Evolutionary conservation across 2,113 vertebrate species (phyloP), one percentile per base, ranked within the genome.

Genomic region (Gallinago paraguaiae): DNA sequence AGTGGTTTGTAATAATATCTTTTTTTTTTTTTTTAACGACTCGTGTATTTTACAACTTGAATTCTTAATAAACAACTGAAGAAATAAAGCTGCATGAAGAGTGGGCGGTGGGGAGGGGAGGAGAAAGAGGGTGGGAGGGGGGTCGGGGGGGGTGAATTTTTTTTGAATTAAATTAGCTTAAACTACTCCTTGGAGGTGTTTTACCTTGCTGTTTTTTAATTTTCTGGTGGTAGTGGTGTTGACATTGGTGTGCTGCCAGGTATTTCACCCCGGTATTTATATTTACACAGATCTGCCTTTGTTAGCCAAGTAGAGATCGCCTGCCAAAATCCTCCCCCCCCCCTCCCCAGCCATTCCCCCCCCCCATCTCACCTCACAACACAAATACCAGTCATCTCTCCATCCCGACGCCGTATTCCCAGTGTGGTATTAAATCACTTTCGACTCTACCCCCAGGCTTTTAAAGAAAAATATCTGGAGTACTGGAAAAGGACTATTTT

Each of bases 1-100:
- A 91, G 82, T 53, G 90, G 61, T 96, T 97, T 95, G 81, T 95
- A 92, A 90, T n/a, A n/a, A n/a, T n/a, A n/a, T n/a, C n/a, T 8
- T 22, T 82, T 51, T 74, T 96, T 95, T 96, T 37, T 41, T 41
- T 43, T 17, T 88, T 71, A 93, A 84, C 0, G 3, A 94, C 67
- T 87, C 56, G 37, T 7, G 10, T 91, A 3, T 96, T 97, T 96
- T 94, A 90, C 94, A 82, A 25, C 89, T 79, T 1, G 17, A 77
- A 79, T 86, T 91, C 93, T 94, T 95, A 84, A 65, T 45, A 57
- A 56, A 65, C 22, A 35, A 59, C 60, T 0, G 3, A 39, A 4
- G 3, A 70, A 76, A 74, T 30, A 53, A 93, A 87, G 54, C 80
- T 89, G 81, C 93, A 95, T 71, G 91, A 75, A 57, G 71, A 25